Conservation (phyloP, 2,113 vertebrate species). For the Callospermophilus lateralis region DNA sequence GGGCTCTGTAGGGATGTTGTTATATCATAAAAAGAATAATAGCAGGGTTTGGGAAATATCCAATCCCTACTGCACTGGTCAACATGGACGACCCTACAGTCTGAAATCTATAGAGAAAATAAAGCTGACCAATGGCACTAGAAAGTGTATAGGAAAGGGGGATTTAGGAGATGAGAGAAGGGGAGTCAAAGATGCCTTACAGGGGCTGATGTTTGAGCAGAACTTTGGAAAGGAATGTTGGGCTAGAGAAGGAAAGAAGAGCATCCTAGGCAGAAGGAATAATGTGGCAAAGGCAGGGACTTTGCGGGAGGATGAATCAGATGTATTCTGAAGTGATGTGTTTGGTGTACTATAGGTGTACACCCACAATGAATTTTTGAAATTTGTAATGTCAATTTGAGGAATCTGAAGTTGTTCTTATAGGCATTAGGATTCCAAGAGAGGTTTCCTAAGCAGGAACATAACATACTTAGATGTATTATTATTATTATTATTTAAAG, state of each 20-base stretch:
- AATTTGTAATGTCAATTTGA: background rate
- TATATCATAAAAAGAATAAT: background rate
- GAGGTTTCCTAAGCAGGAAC: background rate
- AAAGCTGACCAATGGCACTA: constrained; percentile 48
- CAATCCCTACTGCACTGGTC: background rate
- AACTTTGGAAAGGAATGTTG: constrained; percentile 1
- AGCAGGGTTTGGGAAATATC: background rate
- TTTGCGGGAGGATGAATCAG: no score
- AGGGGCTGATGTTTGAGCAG: background rate
- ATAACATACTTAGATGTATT: background rate
- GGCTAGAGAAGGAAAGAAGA: background rate
- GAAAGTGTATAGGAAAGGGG: constrained; percentile 28
- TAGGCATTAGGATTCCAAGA: background rate
- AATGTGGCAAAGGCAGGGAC: no score
- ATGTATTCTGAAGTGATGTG: no score
- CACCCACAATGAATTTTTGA: no score
- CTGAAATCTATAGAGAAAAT: constrained; percentile 41
- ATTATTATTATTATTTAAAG: no score
- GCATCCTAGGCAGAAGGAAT: background rate
- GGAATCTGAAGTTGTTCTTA: background rate
- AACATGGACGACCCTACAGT: background rate
- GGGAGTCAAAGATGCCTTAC: background rate
- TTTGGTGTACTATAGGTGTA: no score
- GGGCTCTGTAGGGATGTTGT: background rate
- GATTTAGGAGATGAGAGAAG: constrained; percentile 44